Percentiles rank a stretch among this genome's conserved stretches.
Evolutionary conservation across 2,113 vertebrate species (phyloP).

Genomic region (Nipponia nippon): DNA sequence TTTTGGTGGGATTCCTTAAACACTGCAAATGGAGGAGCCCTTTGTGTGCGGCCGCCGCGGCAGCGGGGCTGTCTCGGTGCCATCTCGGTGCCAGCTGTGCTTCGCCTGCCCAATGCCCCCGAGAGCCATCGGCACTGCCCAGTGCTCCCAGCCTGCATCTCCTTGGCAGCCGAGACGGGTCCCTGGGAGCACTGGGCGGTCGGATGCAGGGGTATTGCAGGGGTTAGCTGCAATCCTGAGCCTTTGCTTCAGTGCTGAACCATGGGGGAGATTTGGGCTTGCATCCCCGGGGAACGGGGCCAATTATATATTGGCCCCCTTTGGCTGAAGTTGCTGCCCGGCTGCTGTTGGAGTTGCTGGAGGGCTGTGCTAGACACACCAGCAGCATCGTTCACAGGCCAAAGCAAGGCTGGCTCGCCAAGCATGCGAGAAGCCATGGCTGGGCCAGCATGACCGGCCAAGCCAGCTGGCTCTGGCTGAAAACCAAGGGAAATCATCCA

Average conservation of each 20-base stretch:
- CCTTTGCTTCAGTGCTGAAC: not conserved
- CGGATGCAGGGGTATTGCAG: fast-evolving
- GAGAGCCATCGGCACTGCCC: fast-evolving
- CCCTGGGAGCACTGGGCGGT: not conserved
- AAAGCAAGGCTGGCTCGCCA: not conserved
- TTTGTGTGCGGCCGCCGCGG: not conserved
- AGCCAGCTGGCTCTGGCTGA: not conserved
- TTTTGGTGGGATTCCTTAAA: not conserved
- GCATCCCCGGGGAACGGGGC: fast-evolving
- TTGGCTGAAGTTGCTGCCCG: not conserved
- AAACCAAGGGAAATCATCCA: not conserved
- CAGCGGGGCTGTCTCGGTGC: not conserved
- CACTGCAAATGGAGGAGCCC: not conserved
- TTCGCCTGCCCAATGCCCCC: fast-evolving
- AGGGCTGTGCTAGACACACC: not conserved
- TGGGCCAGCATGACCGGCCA: not conserved
- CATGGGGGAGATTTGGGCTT: fast-evolving
- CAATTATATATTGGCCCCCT: not conserved
- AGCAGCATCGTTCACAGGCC: not conserved
- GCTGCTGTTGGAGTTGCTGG: not conserved
- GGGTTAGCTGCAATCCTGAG: not conserved
- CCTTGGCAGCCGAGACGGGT: not conserved
- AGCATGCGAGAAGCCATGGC: not conserved
- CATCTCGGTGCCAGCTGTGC: not conserved
- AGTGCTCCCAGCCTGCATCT: not conserved